Evolutionary conservation across 2,113 vertebrate genomes (phyloP).

Genomic region (Rattus norvegicus): GRCr8 NC_086024.1:51510001-51510500

Average conservation of each 20-base stretch:
- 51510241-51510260: fast-evolving
- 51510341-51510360: fast-evolving
- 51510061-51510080: neutral
- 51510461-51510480: neutral
- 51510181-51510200: fast-evolving
- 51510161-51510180: too few species aligned
- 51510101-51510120: fast-evolving
- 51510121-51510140: neutral
- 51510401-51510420: fast-evolving
- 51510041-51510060: fast-evolving
- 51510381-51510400: neutral
- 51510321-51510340: fast-evolving
- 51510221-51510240: fast-evolving
- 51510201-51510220: too few species aligned
- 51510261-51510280: neutral
- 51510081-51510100: neutral
- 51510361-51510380: fast-evolving
- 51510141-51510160: too few species aligned
- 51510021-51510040: too few species aligned
- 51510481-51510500: fast-evolving
- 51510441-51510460: fast-evolving
- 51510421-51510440: too few species aligned
- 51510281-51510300: fast-evolving
- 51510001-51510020: fast-evolving
- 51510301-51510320: fast-evolving